Base-by-base conservation (phyloP, 2,113 vertebrate genomes). In the Clinocottus analis region DNA sequence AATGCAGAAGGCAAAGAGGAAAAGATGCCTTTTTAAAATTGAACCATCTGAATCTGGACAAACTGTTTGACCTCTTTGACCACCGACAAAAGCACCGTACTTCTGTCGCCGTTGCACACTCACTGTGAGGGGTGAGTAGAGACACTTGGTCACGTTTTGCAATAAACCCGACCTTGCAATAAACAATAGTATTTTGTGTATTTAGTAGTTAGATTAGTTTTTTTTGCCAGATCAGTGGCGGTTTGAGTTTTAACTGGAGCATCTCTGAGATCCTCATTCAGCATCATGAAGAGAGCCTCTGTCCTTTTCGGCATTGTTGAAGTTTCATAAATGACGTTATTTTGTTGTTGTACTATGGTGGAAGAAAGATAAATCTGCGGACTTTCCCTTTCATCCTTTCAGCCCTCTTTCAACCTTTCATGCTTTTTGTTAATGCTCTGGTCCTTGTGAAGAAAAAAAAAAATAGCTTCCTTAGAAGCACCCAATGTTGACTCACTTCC, bases 401-500 rank as follows among this genome's bases (percentile, higher is more conserved):
- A 23, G n/a, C 69, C 58, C 17, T 63, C 25, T 75, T n/a, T 72
- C 25, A 47, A 35, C 41, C 63, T 14, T 5, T 61, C 25, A 49
- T 47, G 65, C 37, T 81, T 83, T 83, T 87, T 87, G 77, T 74
- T 71, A 66, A 66, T 51, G 58, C 68, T 74, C 61, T 37, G 1
- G 84, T 85, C 82, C 75, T 60, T 76, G 51, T 83, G 59, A n/a
- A n/a, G n/a, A n/a, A 31, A 31, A 85, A 87, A 88, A 88, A 72
- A 80, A 27, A 84, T 7, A 35, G 72, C 81, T 91, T 88, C 87
- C 85, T 88, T 72, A 90, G 87, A 89, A 92, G 82, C 59, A 69
- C 78, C 76, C 53, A 73, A 39, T 19, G 53, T 80, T 90, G 77
- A 88, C 90, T 90, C 75, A 90, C 75, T 92, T 91, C 86, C 90